Conservation (phyloP, 1,140 invertebrate genomes). For the Cotesia glomerata region DNA sequence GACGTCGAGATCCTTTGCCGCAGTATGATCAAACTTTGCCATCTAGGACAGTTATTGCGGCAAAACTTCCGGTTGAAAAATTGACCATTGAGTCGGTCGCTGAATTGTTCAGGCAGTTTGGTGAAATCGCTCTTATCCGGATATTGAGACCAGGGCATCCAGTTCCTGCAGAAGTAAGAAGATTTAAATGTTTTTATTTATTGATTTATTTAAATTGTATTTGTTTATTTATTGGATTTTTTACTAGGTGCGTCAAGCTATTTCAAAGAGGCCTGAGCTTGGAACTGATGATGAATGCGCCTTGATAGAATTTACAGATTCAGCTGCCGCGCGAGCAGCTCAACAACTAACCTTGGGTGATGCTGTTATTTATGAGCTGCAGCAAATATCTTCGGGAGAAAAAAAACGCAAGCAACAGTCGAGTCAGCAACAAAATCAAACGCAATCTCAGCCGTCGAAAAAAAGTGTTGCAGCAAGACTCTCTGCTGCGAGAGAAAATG, state of each 20-base stretch:
- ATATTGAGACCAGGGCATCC: constrained; percentile 86
- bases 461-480: constrained; percentile 46
- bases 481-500: constrained; percentile 46
- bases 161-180: constrained; percentile 76
- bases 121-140: constrained; percentile 86
- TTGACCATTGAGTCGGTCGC: constrained; percentile 87
- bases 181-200: not conserved
- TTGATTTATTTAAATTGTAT: constrained; percentile 4
- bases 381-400: constrained; percentile 52
- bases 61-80: constrained; percentile 82
- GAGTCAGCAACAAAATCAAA: constrained; percentile 23
- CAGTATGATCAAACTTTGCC: constrained; percentile 89
- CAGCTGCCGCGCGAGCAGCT: constrained; percentile 82
- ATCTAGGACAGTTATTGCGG: constrained; percentile 87
- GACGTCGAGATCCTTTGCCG: constrained; percentile 83
- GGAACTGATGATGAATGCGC: constrained; percentile 80
- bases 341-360: constrained; percentile 65
- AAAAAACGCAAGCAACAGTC: constrained; percentile 56
- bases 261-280: constrained; percentile 88
- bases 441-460: constrained; percentile 43
- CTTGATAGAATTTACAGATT: constrained; percentile 87
- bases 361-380: constrained; percentile 61
- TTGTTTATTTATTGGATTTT: constrained; percentile 12
- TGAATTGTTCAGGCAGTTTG: constrained; percentile 84
- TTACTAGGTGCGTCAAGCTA: constrained; percentile 76